phyloP scores from a whole-genome alignment of 92 coral and sea anemone species.

The Umimayanthus kanabou region DNA sequence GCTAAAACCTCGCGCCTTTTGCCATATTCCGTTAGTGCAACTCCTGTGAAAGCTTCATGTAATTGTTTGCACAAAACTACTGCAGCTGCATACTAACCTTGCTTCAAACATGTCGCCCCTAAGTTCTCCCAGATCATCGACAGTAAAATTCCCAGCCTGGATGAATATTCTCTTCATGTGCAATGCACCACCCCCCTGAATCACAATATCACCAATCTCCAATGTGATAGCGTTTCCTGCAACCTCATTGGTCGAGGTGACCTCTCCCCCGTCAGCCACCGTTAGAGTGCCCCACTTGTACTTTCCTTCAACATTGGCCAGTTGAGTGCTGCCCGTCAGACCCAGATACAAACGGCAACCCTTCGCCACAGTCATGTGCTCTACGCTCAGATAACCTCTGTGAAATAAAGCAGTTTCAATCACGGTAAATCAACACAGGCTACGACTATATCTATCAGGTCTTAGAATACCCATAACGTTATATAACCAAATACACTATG shows the following conservation, averaged over 20 bases:
- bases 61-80: neutral
- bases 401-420: neutral
- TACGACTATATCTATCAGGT: no score
- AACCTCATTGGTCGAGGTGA: conserved; percentile 69
- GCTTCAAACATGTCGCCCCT: conserved; percentile 61
- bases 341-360: conserved; percentile 62
- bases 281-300: conserved; percentile 56
- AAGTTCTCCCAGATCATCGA: conserved; percentile 69
- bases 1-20: neutral
- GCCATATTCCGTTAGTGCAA: neutral
- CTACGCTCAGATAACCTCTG: conserved; percentile 63
- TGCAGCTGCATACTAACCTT: conserved; percentile 43
- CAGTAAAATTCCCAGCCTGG: conserved; percentile 65
- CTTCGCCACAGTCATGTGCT: conserved; percentile 59
- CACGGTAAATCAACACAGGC: no score
- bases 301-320: conserved; percentile 52
- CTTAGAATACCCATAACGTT: no score
- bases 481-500: no score
- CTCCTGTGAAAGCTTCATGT: neutral
- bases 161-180: conserved; percentile 64
- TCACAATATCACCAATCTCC: conserved; percentile 47
- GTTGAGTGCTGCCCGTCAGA: conserved; percentile 63
- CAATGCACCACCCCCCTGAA: conserved; percentile 68
- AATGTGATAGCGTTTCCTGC: conserved; percentile 45
- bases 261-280: conserved; percentile 75